Conservation (phyloP, 35 echinoderm and acorn worm genomes). For the Patiria miniata region DNA sequence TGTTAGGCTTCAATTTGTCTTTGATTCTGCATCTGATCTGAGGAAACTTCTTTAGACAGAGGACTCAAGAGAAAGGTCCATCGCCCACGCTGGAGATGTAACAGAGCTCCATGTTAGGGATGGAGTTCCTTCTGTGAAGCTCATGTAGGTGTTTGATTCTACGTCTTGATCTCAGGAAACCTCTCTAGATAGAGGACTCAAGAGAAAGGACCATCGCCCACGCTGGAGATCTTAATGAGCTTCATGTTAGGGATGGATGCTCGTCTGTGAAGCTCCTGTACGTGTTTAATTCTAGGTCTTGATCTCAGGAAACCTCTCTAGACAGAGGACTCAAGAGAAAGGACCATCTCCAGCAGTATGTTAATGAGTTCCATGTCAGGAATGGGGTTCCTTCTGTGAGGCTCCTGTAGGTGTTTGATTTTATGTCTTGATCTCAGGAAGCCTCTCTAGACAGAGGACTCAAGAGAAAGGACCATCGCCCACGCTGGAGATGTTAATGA, state of each 20-base stretch:
- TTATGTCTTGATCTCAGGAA: constrained; percentile 53
- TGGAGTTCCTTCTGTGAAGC: neutral
- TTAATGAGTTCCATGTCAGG: too few species aligned
- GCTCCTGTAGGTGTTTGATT: neutral
- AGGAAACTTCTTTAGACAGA: constrained; percentile 80
- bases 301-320: constrained; percentile 77
- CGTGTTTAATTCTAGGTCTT: neutral
- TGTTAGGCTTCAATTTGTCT: neutral
- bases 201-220: neutral
- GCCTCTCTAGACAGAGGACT: too few species aligned
- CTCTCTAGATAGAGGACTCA: too few species aligned
- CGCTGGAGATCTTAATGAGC: neutral
- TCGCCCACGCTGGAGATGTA: too few species aligned
- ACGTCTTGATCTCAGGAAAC: constrained; percentile 59
- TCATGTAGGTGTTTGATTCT: neutral
- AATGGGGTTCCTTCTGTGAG: neutral
- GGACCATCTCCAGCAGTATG: too few species aligned
- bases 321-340: too few species aligned
- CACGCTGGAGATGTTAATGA: neutral
- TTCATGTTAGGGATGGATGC: neutral
- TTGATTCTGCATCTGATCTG: constrained; percentile 17
- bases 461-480: neutral
- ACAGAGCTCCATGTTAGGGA: neutral
- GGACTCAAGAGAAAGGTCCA: too few species aligned
- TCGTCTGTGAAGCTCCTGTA: neutral